phyloP scores from a whole-genome alignment of 2,797 vertebrate genomes.

The Hoplostethus atlanticus region DNA sequence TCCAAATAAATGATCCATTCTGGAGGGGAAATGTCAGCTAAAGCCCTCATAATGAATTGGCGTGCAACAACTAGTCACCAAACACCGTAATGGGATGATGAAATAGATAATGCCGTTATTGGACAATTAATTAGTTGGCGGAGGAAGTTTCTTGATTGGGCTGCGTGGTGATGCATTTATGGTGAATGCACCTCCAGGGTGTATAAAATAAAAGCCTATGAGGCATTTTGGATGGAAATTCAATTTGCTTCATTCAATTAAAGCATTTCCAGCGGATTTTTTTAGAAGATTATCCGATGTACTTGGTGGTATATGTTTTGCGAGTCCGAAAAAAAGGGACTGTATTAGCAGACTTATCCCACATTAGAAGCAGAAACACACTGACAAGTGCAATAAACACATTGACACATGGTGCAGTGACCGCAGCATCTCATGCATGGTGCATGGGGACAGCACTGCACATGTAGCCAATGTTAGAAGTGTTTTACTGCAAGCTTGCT shows the following conservation, averaged over 20 bases:
- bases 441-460: no score
- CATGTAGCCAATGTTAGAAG: no score
- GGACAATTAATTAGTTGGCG: constrained; percentile 40
- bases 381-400: no score
- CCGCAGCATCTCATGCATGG: no score
- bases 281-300: no score
- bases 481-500: background rate
- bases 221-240: no score
- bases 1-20: constrained; percentile 78
- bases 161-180: background rate
- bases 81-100: constrained; percentile 53
- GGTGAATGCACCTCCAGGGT: background rate
- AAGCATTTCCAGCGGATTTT: no score
- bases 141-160: constrained; percentile 49
- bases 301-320: no score
- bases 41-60: constrained; percentile 69
- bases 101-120: constrained; percentile 52
- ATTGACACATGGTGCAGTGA: no score
- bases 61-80: constrained; percentile 50
- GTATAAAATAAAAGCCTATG: background rate
- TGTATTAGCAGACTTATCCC: no score
- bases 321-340: no score
- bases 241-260: no score
- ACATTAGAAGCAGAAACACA: background rate
- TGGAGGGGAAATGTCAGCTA: constrained; percentile 76